Percentiles rank a stretch among this genome's conserved stretches.
Evolutionary conservation across 1,140 invertebrate genomes (phyloP).

Genomic region (Temnothorax longispinosus): DNA sequence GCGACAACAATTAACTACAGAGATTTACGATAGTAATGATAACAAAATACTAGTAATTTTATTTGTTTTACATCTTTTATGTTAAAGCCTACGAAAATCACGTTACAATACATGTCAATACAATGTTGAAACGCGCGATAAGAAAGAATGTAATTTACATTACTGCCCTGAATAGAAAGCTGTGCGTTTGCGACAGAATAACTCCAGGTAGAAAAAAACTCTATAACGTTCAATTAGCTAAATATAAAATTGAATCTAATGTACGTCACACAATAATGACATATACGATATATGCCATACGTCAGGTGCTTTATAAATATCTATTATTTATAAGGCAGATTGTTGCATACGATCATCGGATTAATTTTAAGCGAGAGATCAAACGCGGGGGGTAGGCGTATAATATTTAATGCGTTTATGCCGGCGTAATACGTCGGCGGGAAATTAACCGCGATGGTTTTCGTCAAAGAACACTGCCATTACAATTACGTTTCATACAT

Average conservation of each 20-base stretch:
- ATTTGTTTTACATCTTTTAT: background rate
- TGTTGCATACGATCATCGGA: background rate
- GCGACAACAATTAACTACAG: background rate
- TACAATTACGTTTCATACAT: conserved; percentile 19
- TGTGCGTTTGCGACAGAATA: background rate
- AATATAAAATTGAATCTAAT: conserved; percentile 2
- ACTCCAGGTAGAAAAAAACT: background rate
- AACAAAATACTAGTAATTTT: background rate
- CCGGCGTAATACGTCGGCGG: background rate
- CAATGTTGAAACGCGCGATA: background rate
- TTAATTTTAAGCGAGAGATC: conserved; percentile 32
- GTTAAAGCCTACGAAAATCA: background rate
- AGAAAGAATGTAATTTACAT: background rate
- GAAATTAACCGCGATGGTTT: conserved; percentile 3
- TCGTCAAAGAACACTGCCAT: conserved; percentile 11
- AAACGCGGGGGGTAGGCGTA: background rate
- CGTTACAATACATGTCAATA: too few species aligned
- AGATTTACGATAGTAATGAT: background rate
- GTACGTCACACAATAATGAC: background rate
- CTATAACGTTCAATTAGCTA: background rate
- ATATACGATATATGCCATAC: background rate
- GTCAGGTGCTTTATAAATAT: background rate
- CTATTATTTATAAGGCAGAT: background rate
- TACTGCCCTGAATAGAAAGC: background rate
- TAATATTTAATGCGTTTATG: conserved; percentile 13